Conservation (phyloP, 23 tunicate genomes). For the Ciona savignyi region DNA sequence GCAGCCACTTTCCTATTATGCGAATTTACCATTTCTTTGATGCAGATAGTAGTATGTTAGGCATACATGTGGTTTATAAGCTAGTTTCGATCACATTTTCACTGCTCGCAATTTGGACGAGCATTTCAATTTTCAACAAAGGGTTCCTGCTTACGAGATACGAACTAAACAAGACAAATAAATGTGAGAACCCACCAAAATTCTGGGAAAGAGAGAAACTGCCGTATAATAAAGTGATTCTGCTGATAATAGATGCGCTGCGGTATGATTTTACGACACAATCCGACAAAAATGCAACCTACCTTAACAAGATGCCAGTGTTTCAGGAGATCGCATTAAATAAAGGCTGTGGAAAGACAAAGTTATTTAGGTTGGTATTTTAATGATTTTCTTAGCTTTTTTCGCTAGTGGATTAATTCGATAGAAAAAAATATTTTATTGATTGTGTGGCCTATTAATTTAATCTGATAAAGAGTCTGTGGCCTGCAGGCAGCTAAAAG, state of each 20-base stretch:
- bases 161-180: conserved; percentile 37
- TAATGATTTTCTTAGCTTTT: too few relatives aligned
- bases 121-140: neutral
- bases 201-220: conserved; percentile 21
- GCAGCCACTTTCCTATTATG: too few relatives aligned
- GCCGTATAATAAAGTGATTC: conserved; percentile 27
- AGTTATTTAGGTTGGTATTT: conserved; percentile 4
- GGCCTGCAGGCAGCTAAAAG: too few relatives aligned
- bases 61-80: too few relatives aligned
- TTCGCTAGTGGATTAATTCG: too few relatives aligned
- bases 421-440: too few relatives aligned
- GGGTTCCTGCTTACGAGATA: conserved; percentile 77
- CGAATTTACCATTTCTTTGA: too few relatives aligned
- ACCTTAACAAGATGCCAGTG: conserved; percentile 51
- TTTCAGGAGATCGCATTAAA: conserved; percentile 34
- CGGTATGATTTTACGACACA: conserved; percentile 76
- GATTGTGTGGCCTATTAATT: too few relatives aligned
- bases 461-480: too few relatives aligned
- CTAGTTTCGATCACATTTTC: too few relatives aligned
- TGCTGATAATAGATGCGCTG: conserved; percentile 84
- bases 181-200: conserved; percentile 14
- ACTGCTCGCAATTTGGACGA: neutral
- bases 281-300: conserved; percentile 15
- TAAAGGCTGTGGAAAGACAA: conserved; percentile 51
- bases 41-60: neutral